These are phyloP conservation scores for Adelphocoris suturalis DNA, from an alignment of 2,888 invertebrate genomes.

Conservation along the genomic window DNA sequence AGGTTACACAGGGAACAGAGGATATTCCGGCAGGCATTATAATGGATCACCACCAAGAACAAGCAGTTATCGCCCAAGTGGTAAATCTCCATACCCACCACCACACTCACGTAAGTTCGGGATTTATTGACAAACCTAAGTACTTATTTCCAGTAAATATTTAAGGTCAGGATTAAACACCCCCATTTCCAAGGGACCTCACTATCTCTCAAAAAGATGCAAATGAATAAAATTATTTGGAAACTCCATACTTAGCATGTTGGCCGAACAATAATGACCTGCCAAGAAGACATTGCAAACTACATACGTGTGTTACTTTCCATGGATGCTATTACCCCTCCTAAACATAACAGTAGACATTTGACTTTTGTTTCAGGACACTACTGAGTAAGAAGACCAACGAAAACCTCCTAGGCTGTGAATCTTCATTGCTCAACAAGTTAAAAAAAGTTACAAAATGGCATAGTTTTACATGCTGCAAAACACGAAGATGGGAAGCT, in stretches of 20 bases:
- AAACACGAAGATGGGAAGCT: background rate
- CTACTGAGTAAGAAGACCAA: conserved; percentile 24
- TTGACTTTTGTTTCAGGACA: conserved; percentile 26
- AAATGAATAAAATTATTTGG: no score
- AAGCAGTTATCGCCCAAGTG: conserved; percentile 2
- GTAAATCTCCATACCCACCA: conserved; percentile 32
- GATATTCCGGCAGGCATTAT: conserved; percentile 41
- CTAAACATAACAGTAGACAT: no score
- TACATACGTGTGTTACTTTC: no score
- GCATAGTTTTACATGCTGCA: background rate
- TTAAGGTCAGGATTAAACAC: no score
- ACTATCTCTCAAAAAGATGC: no score
- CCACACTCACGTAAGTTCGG: background rate
- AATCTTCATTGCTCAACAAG: conserved; percentile 47
- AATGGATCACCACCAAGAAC: background rate
- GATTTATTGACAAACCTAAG: background rate
- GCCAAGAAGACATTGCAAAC: no score
- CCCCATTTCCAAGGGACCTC: no score
- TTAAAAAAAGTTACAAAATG: background rate
- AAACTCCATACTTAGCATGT: no score
- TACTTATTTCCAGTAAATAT: background rate
- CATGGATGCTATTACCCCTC: no score
- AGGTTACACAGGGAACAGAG: conserved; percentile 29
- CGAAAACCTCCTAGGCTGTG: conserved; percentile 41
- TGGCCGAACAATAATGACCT: no score